Evolutionary conservation across 2,888 invertebrate species (phyloP), one percentile per base, ranked within the genome.

Genomic region (Amiota mariae): DNA sequence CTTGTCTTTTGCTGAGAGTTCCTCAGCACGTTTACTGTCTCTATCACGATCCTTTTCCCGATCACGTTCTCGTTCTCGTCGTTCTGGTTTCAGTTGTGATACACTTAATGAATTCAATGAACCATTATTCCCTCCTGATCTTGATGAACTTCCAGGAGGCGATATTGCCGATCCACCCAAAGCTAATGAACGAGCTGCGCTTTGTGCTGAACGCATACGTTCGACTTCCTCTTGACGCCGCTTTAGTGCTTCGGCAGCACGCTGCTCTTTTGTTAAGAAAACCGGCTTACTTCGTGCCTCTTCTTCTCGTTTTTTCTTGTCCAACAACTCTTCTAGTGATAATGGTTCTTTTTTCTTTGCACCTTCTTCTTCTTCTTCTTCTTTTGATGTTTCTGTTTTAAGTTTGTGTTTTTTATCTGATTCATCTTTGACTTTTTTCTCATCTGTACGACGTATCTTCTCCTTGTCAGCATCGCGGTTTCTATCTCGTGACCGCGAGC

Each of bases 231-330:
- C 95, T 85, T 97, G 96, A 0, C 99, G 92, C 70, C 95, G 93
- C 86, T 96, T 94, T 15, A 99, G 85, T 0, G 99, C 99, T 85
- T 97, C 93, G 0, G 94, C 95, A 0, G 95, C 96, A 83, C 99
- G 92, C 89, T 99, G 97, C 89, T 98, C 98, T 91, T 98, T 99
- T 0, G 97, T 96, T 54, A 99, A 91, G 88, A 99, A 99, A 48
- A 98, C 97, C 0, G 99, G 99, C 92, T 98, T 99, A 82, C 97
- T 96, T 71, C 96, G 93, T 1, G 96, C 97, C 85, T 95, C 96
- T 89, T 98, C 98, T 87, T 98, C 98, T 0, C 97, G 97, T 87
- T 99, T 98, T 88, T 98, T 98, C 90, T 98, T 98, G 0, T 97
- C 95, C 67, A 99, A 91, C 57, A 99, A 90, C 88, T 99, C 98